Evolutionary conservation across 2,797 vertebrate genomes (phyloP).

Genomic region (Pangasius larnaudii): DNA sequence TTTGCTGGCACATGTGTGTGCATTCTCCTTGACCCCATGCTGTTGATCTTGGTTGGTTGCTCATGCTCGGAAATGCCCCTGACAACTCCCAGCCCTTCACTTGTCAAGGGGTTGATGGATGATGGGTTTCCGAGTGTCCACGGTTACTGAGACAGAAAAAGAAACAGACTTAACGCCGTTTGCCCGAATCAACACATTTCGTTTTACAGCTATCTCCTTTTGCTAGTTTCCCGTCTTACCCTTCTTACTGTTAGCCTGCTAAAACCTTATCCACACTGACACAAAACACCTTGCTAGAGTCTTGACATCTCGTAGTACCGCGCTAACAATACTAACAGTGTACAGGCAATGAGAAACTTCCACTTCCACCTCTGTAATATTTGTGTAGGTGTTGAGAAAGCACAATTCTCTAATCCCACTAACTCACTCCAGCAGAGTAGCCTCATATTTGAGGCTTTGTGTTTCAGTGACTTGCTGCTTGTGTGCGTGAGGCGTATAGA

Average conservation of each 20-base stretch:
- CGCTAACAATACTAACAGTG: no score
- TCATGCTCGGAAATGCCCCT: conserved; percentile 54
- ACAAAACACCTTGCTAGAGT: not conserved
- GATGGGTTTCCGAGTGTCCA: conserved; percentile 20
- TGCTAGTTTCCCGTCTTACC: not conserved
- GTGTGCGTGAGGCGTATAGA: conserved; percentile 39
- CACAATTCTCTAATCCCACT: conserved; percentile 1
- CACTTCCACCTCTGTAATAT: not conserved
- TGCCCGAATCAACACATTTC: not conserved
- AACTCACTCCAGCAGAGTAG: conserved; percentile 30
- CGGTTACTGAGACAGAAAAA: not conserved
- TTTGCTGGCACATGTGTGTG: conserved; percentile 16
- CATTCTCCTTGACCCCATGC: conserved; percentile 58
- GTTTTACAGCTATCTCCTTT: not conserved
- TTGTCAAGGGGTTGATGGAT: conserved; percentile 60
- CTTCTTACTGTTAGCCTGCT: not conserved
- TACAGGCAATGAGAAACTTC: not conserved
- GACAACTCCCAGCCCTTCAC: conserved; percentile 51
- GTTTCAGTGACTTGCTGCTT: conserved; percentile 28
- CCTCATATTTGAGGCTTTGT: conserved; percentile 20
- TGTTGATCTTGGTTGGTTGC: conserved; percentile 53
- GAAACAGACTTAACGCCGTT: not conserved
- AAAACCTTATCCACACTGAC: not conserved
- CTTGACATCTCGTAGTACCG: not conserved
- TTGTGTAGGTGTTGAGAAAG: not conserved